Percentiles rank a stretch among this genome's conserved stretches.
Conservation (phyloP, 2,888 invertebrate species). For the Sphaerophoria taeniata region DNA sequence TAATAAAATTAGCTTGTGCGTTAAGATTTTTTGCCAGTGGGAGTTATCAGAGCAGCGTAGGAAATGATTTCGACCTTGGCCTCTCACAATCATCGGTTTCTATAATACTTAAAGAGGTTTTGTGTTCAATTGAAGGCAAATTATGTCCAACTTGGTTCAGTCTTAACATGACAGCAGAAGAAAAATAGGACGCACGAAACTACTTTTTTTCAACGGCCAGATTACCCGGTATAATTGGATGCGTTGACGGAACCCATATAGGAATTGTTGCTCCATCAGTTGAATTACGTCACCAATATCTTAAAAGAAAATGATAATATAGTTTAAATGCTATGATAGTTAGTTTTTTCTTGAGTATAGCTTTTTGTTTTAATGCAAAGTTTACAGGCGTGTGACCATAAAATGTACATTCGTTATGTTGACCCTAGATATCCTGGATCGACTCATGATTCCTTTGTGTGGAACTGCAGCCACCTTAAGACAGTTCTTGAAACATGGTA, state of each 20-base stretch:
- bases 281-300: not conserved
- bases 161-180: not conserved
- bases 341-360: not conserved
- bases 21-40: not conserved
- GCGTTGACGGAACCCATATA: constrained; percentile 9
- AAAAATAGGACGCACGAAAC: not conserved
- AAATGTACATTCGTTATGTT: constrained; percentile 7
- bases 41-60: not conserved
- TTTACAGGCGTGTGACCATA: constrained; percentile 4
- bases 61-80: not conserved
- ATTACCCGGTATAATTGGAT: constrained; percentile 10
- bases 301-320: not conserved
- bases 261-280: not conserved
- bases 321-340: constrained; percentile 3
- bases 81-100: not conserved
- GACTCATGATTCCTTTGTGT: constrained; percentile 5
- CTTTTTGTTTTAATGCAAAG: no score
- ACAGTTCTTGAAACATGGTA: no score
- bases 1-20: not conserved
- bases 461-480: no score
- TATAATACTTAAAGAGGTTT: not conserved
- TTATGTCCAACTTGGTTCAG: not conserved
- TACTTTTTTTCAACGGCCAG: not conserved
- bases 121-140: not conserved
- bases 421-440: constrained; percentile 26